phyloP scores from a whole-genome alignment of 37 sponge, comb jelly and placozoan species.

The Cladorhizidae sp. region DNA sequence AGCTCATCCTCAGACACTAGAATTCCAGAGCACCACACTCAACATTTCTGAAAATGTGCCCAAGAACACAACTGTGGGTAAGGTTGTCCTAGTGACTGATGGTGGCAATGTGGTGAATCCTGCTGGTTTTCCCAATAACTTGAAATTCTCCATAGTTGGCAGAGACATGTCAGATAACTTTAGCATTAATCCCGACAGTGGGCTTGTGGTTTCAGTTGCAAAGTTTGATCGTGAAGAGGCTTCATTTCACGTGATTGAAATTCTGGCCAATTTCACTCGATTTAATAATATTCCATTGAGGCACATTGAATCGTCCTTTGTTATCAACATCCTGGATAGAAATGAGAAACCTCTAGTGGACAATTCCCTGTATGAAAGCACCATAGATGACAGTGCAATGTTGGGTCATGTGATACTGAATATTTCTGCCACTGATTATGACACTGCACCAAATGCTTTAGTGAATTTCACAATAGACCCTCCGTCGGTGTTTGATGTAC shows the following conservation, averaged over 20 bases:
- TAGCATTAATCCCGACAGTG: slow-evolving; percentile 17
- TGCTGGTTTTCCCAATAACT: slow-evolving; percentile 17
- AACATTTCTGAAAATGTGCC: slow-evolving; percentile 32
- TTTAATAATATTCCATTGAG: neutral
- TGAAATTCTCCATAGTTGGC: slow-evolving; percentile 31
- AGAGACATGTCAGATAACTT: slow-evolving; percentile 14
- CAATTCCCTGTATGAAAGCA: neutral
- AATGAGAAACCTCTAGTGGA: slow-evolving; percentile 60
- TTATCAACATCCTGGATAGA: slow-evolving; percentile 35
- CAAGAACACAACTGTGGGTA: slow-evolving; percentile 30
- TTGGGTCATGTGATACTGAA: neutral
- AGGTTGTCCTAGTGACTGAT: neutral
- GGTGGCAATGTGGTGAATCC: slow-evolving; percentile 7
- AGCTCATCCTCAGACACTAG: slow-evolving; percentile 1
- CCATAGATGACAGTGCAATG: neutral
- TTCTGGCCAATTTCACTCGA: slow-evolving; percentile 31
- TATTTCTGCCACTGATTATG: slow-evolving; percentile 41
- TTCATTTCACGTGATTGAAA: slow-evolving; percentile 4
- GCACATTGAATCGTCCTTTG: neutral
- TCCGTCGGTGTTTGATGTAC: slow-evolving; percentile 2
- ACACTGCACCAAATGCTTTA: slow-evolving; percentile 20
- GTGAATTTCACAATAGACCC: slow-evolving; percentile 5
- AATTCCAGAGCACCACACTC: neutral
- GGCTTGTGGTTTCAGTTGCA: neutral
- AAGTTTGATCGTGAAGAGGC: slow-evolving; percentile 45